Evolutionary conservation across 2,888 invertebrate genomes (phyloP).

Genomic region (Osedax frankpressi): DNA sequence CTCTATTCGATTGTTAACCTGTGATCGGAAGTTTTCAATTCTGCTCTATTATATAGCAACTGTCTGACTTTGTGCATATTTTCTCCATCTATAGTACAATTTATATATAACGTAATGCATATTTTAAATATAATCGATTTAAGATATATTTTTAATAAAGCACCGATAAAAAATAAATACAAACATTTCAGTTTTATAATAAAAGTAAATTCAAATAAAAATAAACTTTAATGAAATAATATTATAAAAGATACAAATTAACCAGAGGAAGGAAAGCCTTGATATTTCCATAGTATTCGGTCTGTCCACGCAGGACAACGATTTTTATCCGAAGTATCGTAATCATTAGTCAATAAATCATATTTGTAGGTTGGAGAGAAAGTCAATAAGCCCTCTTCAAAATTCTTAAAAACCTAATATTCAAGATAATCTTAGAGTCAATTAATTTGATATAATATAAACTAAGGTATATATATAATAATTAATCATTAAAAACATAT

Average conservation of each 20-base stretch:
- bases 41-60: slow-evolving; percentile 78
- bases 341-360: slow-evolving; percentile 93
- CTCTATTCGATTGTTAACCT: too few species aligned
- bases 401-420: slow-evolving; percentile 69
- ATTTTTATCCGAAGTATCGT: slow-evolving; percentile 94
- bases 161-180: too few species aligned
- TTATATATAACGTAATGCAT: too few species aligned
- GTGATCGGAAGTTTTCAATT: slow-evolving; percentile 92
- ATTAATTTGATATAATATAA: too few species aligned
- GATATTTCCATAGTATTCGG: slow-evolving; percentile 77
- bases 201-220: neutral
- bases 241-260: too few species aligned
- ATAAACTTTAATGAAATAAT: too few species aligned
- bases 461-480: too few species aligned
- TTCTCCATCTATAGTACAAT: too few species aligned
- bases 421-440: too few species aligned
- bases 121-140: too few species aligned
- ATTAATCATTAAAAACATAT: too few species aligned
- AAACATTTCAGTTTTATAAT: neutral
- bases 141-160: too few species aligned
- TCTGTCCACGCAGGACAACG: slow-evolving; percentile 98
- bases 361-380: slow-evolving; percentile 98
- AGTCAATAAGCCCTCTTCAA: slow-evolving; percentile 74
- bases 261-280: neutral
- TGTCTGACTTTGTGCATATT: slow-evolving; percentile 56